Evolutionary conservation across 2,797 vertebrate species (phyloP).

Genomic region (Coregonus ussuriensis): DNA sequence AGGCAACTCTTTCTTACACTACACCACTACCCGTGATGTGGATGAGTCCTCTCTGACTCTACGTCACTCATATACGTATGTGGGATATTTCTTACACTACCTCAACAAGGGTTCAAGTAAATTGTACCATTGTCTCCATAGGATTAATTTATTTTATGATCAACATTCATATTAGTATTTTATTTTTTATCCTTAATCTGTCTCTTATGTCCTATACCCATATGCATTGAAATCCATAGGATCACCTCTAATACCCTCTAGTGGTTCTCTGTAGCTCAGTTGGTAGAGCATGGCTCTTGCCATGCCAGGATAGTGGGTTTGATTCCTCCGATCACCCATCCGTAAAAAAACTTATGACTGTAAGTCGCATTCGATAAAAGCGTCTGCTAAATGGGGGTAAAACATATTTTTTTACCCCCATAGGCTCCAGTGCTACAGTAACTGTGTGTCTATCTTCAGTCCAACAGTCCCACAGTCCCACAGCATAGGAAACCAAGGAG

Average conservation of each 20-base stretch:
- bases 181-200: neutral
- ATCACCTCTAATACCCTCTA: neutral
- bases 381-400: too few species aligned
- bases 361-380: too few species aligned
- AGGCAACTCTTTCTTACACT: conserved; percentile 79
- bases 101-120: neutral
- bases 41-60: conserved; percentile 57
- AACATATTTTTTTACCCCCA: too few species aligned
- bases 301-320: too few species aligned
- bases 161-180: neutral
- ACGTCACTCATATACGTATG: conserved; percentile 3
- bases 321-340: too few species aligned
- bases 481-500: too few species aligned
- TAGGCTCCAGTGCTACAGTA: neutral
- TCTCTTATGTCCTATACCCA: neutral
- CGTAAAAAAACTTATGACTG: neutral
- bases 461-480: too few species aligned
- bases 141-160: neutral
- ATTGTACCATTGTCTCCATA: neutral
- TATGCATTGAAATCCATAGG: neutral
- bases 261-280: too few species aligned
- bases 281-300: too few species aligned
- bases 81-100: neutral
- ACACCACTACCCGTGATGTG: conserved; percentile 34
- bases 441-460: neutral